Conservation (phyloP, 2,797 vertebrate species). For the Gouania willdenowi region DNA sequence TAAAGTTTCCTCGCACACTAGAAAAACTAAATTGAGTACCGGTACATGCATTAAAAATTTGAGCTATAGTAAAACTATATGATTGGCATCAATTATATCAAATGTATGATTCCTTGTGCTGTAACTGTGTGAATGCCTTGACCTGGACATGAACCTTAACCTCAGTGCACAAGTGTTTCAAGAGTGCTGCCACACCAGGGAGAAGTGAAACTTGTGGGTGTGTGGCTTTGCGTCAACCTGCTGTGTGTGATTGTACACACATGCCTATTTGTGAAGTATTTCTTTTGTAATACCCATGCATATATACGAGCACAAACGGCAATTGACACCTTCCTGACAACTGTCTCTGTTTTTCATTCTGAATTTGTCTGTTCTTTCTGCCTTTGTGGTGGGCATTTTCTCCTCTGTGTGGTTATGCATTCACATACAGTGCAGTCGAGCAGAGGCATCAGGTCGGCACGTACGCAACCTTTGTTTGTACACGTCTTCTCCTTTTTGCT, state of each 20-base stretch:
- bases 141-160: conserved; percentile 74
- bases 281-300: conserved; percentile 58
- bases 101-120: no score
- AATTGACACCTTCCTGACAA: conserved; percentile 62
- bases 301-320: conserved; percentile 36
- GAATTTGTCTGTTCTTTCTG: conserved; percentile 59
- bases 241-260: conserved; percentile 48
- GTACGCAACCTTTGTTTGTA: conserved; percentile 46
- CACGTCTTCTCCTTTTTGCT: conserved; percentile 56
- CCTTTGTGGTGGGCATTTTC: conserved; percentile 64
- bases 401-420: conserved; percentile 55
- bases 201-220: conserved; percentile 81
- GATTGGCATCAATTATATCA: no score
- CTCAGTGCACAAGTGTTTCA: conserved; percentile 62
- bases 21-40: no score
- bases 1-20: no score
- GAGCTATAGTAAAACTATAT: no score
- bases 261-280: conserved; percentile 40
- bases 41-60: no score
- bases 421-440: conserved; percentile 24
- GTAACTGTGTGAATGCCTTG: conserved; percentile 42
- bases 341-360: conserved; percentile 53
- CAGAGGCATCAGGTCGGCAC: conserved; percentile 59
- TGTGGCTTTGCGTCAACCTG: conserved; percentile 66
- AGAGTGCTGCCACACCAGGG: conserved; percentile 74